Base-by-base conservation (phyloP, 2,113 vertebrate genomes). In the Poicephalus meyeri region DNA sequence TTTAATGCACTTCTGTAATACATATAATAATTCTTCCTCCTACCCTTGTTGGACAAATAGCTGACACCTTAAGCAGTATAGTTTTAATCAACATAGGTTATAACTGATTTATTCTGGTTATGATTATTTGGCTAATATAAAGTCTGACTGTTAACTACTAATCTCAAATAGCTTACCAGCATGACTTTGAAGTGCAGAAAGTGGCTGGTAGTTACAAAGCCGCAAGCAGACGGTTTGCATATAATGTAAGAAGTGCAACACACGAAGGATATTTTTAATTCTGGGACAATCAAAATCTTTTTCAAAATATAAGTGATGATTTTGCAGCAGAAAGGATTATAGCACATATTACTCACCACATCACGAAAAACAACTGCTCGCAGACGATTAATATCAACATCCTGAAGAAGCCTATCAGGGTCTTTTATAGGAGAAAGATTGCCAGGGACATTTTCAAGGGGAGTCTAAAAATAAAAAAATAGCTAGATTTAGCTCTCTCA, bases 321-420 rank as follows among this genome's bases (percentile, higher is more conserved):
- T 68, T 74, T 88, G 35, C 31, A 86, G 44, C n/a, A 95, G 78
- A 68, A 84, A 68, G 20, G 83, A 76, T 47, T 49, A 49, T 21
- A 90, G 46, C 33, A 50, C 9, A 5, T 33, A 70, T 72, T 74
- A 98, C 99, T 99, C 90, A 99, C 99, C 98, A 99, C 99, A 69
- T 99, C 99, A 68, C 99, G 98, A 95, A 99, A 99, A 89, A 99
- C 99, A 74, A 99, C 99, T 21, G 99, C 99, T 55, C 99, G 98
- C 16, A 99, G 98, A 42, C 99, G 99, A 97, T 99, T 99, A 94
- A 99, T 99, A 91, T 99, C 99, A 82, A 99, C 99, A 79, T 99
- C 99, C 97, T 99, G 99, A 97, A 99, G 98, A 89, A 99, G 99
- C 77, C 99, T 98, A 89, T 99, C 99, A 3, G 99, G 99, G 94